Conservation (phyloP, 2,113 vertebrate genomes). For the Labeo rohita region DNA sequence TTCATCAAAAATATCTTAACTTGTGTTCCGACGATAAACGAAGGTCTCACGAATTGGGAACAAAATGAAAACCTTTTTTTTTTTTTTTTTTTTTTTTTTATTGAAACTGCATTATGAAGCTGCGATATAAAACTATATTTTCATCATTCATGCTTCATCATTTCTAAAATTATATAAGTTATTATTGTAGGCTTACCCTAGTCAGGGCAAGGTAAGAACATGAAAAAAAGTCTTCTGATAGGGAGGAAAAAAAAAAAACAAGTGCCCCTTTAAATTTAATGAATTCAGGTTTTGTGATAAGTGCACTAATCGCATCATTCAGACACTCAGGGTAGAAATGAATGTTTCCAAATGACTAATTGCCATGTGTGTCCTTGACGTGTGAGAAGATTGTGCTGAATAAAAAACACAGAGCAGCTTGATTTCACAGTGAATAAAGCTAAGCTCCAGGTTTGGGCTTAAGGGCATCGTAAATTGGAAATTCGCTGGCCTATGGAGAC, state of each 20-base stretch:
- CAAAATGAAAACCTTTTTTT: too few relatives aligned
- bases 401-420: constrained; percentile 46
- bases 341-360: constrained; percentile 74
- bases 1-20: too few relatives aligned
- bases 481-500: constrained; percentile 72
- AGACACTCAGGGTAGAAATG: not conserved
- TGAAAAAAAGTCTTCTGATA: not conserved
- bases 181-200: not conserved
- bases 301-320: not conserved
- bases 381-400: constrained; percentile 64
- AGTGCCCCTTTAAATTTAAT: not conserved
- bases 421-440: constrained; percentile 66
- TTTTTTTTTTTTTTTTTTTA: too few relatives aligned
- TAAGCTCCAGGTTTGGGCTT: constrained; percentile 69
- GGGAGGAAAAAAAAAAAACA: not conserved
- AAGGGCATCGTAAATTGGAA: constrained; percentile 73
- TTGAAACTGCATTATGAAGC: too few relatives aligned
- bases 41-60: too few relatives aligned
- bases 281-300: not conserved
- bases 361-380: constrained; percentile 72
- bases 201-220: not conserved
- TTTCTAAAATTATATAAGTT: not conserved
- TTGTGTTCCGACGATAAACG: too few relatives aligned
- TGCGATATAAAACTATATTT: too few relatives aligned
- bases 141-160: not conserved